Evolutionary conservation across 2,797 vertebrate species (phyloP).

Genomic region (Danionella dracula): DNA sequence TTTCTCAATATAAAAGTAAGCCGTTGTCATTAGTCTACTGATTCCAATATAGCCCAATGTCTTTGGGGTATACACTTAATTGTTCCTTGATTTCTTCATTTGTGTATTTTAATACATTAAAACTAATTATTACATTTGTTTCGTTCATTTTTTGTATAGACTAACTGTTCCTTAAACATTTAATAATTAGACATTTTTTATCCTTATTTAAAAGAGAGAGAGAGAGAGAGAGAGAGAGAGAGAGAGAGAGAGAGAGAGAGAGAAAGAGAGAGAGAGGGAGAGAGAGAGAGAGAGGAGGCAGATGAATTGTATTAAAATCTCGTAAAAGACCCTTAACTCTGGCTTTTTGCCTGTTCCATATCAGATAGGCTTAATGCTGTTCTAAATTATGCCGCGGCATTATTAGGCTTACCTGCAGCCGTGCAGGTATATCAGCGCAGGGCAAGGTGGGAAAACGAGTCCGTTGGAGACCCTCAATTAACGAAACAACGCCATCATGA

Average conservation of each 20-base stretch:
- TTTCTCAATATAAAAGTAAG: too few relatives aligned
- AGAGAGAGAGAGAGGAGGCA: slow-evolving; percentile 18
- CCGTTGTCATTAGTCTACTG: too few relatives aligned
- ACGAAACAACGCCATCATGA: slow-evolving; percentile 65
- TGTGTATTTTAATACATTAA: too few relatives aligned
- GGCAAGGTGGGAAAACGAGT: slow-evolving; percentile 1
- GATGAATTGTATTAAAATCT: slow-evolving; percentile 43
- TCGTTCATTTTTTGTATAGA: too few relatives aligned
- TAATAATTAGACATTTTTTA: too few relatives aligned
- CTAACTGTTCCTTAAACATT: too few relatives aligned
- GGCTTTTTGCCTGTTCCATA: slow-evolving; percentile 27
- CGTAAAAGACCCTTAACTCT: slow-evolving; percentile 42
- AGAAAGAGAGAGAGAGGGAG: not conserved
- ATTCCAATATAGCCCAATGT: too few relatives aligned
- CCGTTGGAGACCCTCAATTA: slow-evolving; percentile 26
- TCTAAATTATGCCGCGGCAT: slow-evolving; percentile 37
- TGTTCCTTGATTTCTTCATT: too few relatives aligned
- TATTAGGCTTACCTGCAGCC: slow-evolving; percentile 35
- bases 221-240: not conserved
- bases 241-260: slow-evolving; percentile 12
- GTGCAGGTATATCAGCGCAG: slow-evolving; percentile 28
- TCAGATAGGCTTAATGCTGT: slow-evolving; percentile 33
- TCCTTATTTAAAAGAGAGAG: not conserved
- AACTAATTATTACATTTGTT: too few relatives aligned
- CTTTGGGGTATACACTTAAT: too few relatives aligned